phyloP scores from a whole-genome alignment of 2,113 vertebrate genomes.

The Ptychochromis oligacanthus region DNA sequence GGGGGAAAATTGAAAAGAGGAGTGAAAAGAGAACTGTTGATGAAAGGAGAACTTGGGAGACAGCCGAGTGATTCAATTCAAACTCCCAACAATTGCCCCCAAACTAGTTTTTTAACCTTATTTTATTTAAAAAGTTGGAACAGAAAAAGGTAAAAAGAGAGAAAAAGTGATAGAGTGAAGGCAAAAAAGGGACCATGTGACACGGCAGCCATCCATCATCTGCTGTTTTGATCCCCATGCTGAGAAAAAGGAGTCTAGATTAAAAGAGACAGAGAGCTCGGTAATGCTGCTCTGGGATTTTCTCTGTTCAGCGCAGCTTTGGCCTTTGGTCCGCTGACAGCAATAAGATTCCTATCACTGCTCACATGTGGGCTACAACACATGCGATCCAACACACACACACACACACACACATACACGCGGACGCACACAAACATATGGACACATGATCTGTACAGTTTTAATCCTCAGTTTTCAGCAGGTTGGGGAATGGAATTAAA shows the following conservation, averaged over 20 bases:
- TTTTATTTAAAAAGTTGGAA: slow-evolving; percentile 38
- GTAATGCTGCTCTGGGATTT: slow-evolving; percentile 32
- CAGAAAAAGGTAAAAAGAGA: background rate
- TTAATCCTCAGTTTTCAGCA: slow-evolving; percentile 67
- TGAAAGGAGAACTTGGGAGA: slow-evolving; percentile 23
- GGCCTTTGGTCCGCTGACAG: slow-evolving; percentile 61
- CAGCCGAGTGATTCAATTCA: slow-evolving; percentile 35
- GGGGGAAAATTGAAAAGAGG: slow-evolving; percentile 38
- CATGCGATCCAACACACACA: slow-evolving; percentile 3
- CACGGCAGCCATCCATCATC: slow-evolving; percentile 58
- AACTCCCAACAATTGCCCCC: slow-evolving; percentile 13
- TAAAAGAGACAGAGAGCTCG: slow-evolving; percentile 47
- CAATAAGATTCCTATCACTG: slow-evolving; percentile 64
- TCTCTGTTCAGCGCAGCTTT: slow-evolving; percentile 33
- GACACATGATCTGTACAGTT: slow-evolving; percentile 4
- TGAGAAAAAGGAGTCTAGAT: slow-evolving; percentile 54
- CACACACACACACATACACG: slow-evolving; percentile 1
- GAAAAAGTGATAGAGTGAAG: slow-evolving; percentile 28
- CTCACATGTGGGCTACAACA: slow-evolving; percentile 49
- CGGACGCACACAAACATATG: background rate
- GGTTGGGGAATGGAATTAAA: slow-evolving; percentile 53
- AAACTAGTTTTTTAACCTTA: slow-evolving; percentile 14
- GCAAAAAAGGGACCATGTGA: slow-evolving; percentile 31
- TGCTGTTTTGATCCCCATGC: slow-evolving; percentile 25
- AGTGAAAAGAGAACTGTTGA: slow-evolving; percentile 23